A percentile compares a stretch with the other conserved stretches of the same genome.
phyloP scores from a whole-genome alignment of 2,797 vertebrate species.

The Darevskia mixta region DNA sequence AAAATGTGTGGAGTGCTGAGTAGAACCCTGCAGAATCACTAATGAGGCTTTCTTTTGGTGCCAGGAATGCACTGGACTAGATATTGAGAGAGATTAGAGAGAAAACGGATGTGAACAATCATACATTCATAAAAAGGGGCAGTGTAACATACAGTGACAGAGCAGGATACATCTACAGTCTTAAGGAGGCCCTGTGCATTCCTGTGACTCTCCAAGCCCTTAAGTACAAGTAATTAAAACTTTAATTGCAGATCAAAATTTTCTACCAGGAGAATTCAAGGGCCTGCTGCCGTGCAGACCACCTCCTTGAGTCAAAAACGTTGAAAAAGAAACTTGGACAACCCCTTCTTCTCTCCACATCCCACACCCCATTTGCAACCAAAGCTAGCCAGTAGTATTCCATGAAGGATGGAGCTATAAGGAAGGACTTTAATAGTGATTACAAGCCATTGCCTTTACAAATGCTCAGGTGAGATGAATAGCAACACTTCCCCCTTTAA shows the following conservation, averaged over 20 bases:
- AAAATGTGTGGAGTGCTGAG: not conserved
- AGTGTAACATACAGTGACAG: not conserved
- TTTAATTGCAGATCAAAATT: not conserved
- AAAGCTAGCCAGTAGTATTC: too few relatives aligned
- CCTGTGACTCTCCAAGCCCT: not conserved
- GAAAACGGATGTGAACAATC: not conserved
- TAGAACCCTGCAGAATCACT: not conserved
- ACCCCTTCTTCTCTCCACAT: not conserved
- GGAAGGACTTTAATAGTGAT: not conserved
- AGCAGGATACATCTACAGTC: not conserved
- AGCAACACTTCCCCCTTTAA: too few relatives aligned
- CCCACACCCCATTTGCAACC: too few relatives aligned
- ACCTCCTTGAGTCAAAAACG: not conserved
- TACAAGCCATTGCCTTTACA: not conserved
- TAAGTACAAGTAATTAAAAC: conserved; percentile 1
- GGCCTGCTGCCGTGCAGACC: not conserved
- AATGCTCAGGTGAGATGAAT: too few relatives aligned
- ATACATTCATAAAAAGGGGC: not conserved
- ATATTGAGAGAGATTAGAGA: not conserved
- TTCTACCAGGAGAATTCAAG: not conserved
- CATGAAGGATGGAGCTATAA: not conserved
- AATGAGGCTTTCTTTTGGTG: not conserved
- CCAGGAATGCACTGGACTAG: not conserved
- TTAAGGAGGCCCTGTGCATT: not conserved
- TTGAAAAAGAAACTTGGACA: not conserved